phyloP scores from a whole-genome alignment of 2,888 invertebrate species.

The Hoplodrina blanda region DNA sequence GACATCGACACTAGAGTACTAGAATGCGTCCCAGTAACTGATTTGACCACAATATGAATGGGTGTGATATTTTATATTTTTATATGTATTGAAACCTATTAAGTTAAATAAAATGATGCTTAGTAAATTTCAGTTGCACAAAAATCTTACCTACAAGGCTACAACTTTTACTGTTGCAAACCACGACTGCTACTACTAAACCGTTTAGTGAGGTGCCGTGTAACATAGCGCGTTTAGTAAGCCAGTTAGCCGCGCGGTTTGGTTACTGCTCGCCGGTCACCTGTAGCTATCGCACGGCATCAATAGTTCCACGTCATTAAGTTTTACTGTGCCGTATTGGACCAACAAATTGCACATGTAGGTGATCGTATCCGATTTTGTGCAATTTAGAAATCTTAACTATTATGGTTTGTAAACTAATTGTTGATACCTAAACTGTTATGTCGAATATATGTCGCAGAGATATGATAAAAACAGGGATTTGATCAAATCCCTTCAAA shows the following conservation, averaged over 20 bases:
- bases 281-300: conserved; percentile 29
- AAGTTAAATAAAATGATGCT: too few relatives aligned
- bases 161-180: too few relatives aligned
- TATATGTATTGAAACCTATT: too few relatives aligned
- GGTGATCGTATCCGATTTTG: conserved; percentile 17
- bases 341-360: conserved; percentile 22
- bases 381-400: conserved; percentile 11
- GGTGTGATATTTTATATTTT: too few relatives aligned
- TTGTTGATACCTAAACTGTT: background rate
- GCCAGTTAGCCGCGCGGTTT: conserved; percentile 1
- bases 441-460: background rate
- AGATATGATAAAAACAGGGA: too few relatives aligned
- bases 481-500: too few relatives aligned
- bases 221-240: conserved; percentile 4
- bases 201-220: background rate
- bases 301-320: conserved; percentile 40
- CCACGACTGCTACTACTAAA: background rate
- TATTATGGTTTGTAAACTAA: background rate
- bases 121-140: too few relatives aligned
- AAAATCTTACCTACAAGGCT: background rate
- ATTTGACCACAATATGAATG: too few relatives aligned
- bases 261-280: conserved; percentile 17
- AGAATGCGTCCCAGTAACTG: background rate
- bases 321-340: conserved; percentile 26
- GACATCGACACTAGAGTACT: background rate